phyloP scores from a whole-genome alignment of 2,888 invertebrate genomes.

The Clostera curtula region DNA sequence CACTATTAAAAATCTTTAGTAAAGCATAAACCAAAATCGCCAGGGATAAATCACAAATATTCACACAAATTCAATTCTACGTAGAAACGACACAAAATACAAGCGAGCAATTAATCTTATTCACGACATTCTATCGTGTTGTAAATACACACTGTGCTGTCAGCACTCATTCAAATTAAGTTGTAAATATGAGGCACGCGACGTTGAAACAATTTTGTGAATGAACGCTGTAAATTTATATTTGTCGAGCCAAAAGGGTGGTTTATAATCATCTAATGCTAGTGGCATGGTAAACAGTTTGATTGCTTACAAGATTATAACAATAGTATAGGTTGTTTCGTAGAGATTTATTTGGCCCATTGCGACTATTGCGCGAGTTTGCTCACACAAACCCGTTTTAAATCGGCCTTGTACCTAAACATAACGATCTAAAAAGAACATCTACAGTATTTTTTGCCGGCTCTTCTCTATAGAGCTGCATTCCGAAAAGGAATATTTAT shows the following conservation, averaged over 20 bases:
- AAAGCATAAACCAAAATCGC: no score
- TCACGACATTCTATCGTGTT: constrained; percentile 7
- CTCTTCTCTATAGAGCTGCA: no score
- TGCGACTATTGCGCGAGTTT: not conserved
- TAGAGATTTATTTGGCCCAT: no score
- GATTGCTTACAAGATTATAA: no score
- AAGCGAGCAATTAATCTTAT: constrained; percentile 2
- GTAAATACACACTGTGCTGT: constrained; percentile 1
- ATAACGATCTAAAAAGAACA: no score
- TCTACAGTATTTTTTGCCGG: no score
- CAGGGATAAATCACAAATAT: not conserved
- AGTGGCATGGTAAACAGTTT: no score
- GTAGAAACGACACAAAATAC: not conserved
- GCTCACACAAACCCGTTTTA: not conserved
- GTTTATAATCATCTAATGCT: no score
- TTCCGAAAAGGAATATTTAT: no score
- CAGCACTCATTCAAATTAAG: constrained; percentile 18
- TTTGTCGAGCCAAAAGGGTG: not conserved
- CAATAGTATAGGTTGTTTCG: no score
- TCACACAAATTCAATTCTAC: not conserved
- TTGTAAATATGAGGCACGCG: constrained; percentile 38
- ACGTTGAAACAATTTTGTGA: constrained; percentile 13
- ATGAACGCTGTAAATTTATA: constrained; percentile 14
- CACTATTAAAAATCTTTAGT: no score
- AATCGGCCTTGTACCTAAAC: no score